A percentile compares a stretch with the other conserved stretches of the same genome.
These are phyloP conservation scores for Artibeus jamaicensis DNA, from an alignment of 2,797 vertebrate genomes.

Conservation along the genomic window DNA sequence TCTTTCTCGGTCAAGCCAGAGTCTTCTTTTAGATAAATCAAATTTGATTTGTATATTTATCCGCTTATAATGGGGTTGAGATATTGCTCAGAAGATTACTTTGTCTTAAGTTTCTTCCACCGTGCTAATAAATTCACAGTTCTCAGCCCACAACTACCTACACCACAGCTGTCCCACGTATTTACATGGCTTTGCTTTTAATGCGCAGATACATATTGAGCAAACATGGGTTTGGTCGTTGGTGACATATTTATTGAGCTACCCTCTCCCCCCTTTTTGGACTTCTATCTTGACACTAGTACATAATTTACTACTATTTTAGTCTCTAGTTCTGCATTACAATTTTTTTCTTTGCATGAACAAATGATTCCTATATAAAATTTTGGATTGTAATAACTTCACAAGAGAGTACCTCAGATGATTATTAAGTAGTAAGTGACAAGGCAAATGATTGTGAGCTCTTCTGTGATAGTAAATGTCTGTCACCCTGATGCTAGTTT, in stretches of 20 bases:
- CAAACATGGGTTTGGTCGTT: background rate
- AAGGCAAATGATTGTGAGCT: slow-evolving; percentile 40
- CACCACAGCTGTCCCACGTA: background rate
- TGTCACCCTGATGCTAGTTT: background rate
- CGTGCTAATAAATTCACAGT: slow-evolving; percentile 28
- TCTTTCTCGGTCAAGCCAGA: background rate
- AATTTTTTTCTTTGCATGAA: slow-evolving; percentile 46
- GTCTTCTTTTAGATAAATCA: slow-evolving; percentile 8
- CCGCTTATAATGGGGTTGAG: background rate
- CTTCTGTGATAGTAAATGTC: slow-evolving; percentile 36
- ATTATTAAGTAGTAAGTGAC: slow-evolving; percentile 64
- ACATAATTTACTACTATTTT: slow-evolving; percentile 50
- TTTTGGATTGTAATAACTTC: slow-evolving; percentile 43
- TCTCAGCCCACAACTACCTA: background rate
- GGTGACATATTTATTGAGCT: slow-evolving; percentile 38
- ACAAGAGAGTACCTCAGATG: slow-evolving; percentile 37
- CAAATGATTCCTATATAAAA: slow-evolving; percentile 52
- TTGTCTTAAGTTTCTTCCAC: background rate
- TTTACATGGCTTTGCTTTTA: slow-evolving; percentile 33
- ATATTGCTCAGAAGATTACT: background rate
- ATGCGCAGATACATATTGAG: background rate
- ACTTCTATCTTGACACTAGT: slow-evolving; percentile 36
- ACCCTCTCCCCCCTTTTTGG: background rate
- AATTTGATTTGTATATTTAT: slow-evolving; percentile 15
- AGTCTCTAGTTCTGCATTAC: slow-evolving; percentile 28